A percentile compares a stretch with the other conserved stretches of the same genome.
These are phyloP conservation scores for Lepidotrigona ventralis DNA, from an alignment of 1,140 invertebrate genomes.

Conservation along the genomic window DNA sequence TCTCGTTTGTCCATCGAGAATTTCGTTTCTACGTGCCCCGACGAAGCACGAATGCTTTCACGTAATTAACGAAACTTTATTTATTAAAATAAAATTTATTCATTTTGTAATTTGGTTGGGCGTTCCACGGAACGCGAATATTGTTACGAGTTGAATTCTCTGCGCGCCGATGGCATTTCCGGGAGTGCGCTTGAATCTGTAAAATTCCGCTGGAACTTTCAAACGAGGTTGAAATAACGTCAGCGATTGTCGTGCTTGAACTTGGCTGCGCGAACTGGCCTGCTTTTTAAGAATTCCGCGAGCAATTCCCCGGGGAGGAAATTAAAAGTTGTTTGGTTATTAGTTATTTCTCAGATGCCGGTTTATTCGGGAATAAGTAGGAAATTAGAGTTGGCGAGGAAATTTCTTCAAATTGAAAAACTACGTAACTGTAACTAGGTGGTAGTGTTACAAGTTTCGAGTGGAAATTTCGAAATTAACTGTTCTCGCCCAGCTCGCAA, in stretches of 20 bases:
- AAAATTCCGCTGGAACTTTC: not conserved
- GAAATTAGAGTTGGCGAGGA: not conserved
- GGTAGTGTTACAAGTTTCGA: not conserved
- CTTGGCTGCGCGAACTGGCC: not conserved
- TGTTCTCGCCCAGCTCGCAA: not conserved
- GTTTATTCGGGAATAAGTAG: not conserved
- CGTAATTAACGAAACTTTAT: slow-evolving; percentile 5
- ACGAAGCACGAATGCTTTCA: not conserved
- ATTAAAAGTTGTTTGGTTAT: not conserved
- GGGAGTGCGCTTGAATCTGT: not conserved
- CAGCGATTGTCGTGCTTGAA: not conserved
- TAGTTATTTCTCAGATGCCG: not conserved
- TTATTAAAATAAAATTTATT: slow-evolving; percentile 1
- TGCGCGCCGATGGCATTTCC: not conserved
- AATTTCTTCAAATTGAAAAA: not conserved
- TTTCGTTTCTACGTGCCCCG: not conserved
- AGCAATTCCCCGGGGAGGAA: not conserved
- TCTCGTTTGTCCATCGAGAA: not conserved
- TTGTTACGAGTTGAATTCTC: not conserved
- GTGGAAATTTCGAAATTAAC: not conserved
- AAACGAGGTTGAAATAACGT: not conserved
- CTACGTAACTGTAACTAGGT: not conserved
- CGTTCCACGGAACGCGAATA: not conserved
- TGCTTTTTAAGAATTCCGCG: not conserved
- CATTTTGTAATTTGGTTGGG: not conserved